Evolutionary conservation across 2,113 vertebrate species (phyloP).

Genomic region (Vulpes ferrilata): DNA sequence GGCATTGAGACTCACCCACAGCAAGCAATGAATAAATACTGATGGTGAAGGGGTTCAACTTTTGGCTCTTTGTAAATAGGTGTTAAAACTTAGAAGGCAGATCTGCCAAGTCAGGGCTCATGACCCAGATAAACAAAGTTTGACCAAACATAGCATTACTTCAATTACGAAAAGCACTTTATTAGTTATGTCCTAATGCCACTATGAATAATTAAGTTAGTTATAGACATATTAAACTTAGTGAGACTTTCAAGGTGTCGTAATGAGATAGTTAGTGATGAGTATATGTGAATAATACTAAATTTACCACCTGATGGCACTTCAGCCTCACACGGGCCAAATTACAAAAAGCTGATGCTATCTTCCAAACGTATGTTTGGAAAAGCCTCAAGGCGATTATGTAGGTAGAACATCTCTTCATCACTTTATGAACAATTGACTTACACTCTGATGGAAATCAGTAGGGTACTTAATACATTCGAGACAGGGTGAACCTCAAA

Average conservation of each 20-base stretch:
- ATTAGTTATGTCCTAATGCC: background rate
- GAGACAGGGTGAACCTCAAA: background rate
- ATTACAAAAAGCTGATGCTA: background rate
- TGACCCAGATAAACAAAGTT: background rate
- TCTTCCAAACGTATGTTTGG: background rate
- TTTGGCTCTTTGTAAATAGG: background rate
- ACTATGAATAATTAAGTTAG: background rate
- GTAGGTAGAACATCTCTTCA: background rate
- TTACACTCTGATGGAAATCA: background rate
- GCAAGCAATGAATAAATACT: background rate
- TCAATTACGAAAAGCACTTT: background rate
- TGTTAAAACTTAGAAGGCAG: background rate
- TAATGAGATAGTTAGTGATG: background rate
- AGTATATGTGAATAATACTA: background rate
- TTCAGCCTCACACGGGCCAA: background rate
- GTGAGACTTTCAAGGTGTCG: background rate
- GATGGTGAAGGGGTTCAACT: background rate
- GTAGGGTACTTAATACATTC: background rate
- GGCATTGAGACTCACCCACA: background rate
- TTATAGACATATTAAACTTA: constrained; percentile 9
- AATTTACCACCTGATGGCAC: background rate
- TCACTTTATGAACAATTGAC: background rate
- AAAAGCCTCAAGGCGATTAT: constrained; percentile 39
- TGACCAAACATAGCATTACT: background rate
- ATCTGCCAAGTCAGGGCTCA: background rate